Evolutionary conservation across 2,113 vertebrate species (phyloP), one percentile per base, ranked within the genome.

Genomic region (Tor tambroides): DNA sequence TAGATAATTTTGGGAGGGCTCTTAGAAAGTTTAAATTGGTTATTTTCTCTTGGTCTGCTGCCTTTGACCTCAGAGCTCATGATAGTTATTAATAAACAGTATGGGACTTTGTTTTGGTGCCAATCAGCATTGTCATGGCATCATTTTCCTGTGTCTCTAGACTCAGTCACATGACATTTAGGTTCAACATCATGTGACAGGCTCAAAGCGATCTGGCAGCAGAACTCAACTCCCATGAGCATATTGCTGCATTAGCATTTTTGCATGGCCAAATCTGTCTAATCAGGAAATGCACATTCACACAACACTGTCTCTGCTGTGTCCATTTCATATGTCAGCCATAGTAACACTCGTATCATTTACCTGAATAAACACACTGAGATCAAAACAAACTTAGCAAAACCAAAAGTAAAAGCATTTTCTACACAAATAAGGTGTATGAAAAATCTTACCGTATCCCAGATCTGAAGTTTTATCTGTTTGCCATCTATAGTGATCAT

Each of bases 401-500:
- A 46, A 43, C 43, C 35, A 63, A n/a, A n/a, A 67, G 3, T 0
- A 4, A 61, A 61, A 9, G 8, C 41, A 41, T 9, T 41, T 41
- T 41, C 41, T 12, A 2, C 2, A 46, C 9, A 46, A 12, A 46
- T 46, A 46, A 46, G 11, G 43, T 12, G 11, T 11, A 46, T 12
- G 10, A 46, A 21, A 21, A 71, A 71, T 72, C 95, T 98, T 95
- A 99, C 98, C 86, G 98, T 99, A 94, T 99, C 98, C 98, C 98
- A 99, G 94, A 99, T 99, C 92, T 99, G 98, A 95, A 99, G 97
- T 95, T 99, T 99, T 95, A 99, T 99, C 93, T 99, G 98, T 97
- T 99, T 99, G 86, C 98, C 97, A 93, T 99, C 97, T 95, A 99
- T 99, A 93, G 98, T 99, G 94, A 99, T 99, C 98, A 99, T 99